Percentiles rank a stretch among this genome's conserved stretches.
Conservation (phyloP, 1,140 invertebrate genomes). For the Drosophila arizonae region DNA sequence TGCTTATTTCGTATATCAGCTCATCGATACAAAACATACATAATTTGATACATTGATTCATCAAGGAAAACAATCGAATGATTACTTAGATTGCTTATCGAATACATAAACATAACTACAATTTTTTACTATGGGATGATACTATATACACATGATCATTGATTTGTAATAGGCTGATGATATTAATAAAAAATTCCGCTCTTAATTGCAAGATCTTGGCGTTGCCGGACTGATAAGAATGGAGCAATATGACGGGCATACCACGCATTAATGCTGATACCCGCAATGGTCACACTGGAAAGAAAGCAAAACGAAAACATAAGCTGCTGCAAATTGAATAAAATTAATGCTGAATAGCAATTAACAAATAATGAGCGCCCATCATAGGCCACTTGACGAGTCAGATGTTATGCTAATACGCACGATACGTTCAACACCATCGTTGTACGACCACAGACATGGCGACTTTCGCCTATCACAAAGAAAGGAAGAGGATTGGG, state of each 20-base stretch:
- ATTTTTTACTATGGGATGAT: neutral
- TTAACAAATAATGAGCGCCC: conserved; percentile 63
- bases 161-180: neutral
- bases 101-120: neutral
- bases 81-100: neutral
- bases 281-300: conserved; percentile 24
- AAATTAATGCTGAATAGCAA: conserved; percentile 33
- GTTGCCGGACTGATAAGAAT: conserved; percentile 5
- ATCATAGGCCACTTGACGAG: conserved; percentile 68
- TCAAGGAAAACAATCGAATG: conserved; percentile 17
- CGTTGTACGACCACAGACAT: conserved; percentile 65
- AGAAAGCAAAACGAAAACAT: conserved; percentile 49
- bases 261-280: neutral
- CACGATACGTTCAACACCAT: conserved; percentile 61
- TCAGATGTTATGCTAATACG: conserved; percentile 66
- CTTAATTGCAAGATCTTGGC: neutral
- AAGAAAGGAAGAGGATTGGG: conserved; percentile 74
- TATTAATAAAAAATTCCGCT: neutral
- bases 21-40: conserved; percentile 45
- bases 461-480: conserved; percentile 69
- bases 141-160: neutral
- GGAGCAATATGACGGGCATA: neutral
- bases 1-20: conserved; percentile 42
- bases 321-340: conserved; percentile 23
- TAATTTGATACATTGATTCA: conserved; percentile 13